Evolutionary conservation across 1,140 invertebrate species (phyloP), one percentile per base, ranked within the genome.

Genomic region (Monomorium pharaonis): DNA sequence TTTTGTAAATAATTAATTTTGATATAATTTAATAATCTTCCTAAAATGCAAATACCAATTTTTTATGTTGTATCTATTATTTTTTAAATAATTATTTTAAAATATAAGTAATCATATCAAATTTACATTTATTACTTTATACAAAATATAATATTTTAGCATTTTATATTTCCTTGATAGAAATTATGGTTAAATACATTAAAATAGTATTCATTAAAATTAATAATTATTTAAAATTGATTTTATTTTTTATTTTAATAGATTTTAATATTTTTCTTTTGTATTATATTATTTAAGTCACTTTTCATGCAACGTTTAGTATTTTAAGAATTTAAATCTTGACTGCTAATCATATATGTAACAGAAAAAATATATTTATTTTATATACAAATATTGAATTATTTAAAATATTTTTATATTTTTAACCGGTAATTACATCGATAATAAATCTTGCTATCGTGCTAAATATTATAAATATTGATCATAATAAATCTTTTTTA

Each of bases 391-490:
- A 69, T 67, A 67, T 9, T 51, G 2, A 51, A 30, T 47, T 49
- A 37, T 56, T 54, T 56, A 56, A 37, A n/a, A n/a, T n/a, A n/a
- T n/a, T n/a, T n/a, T n/a, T n/a, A n/a, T 56, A 37, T 54, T 74
- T 74, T 74, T 37, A 42, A 60, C 16, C 0, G 0, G 3, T 18
- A 42, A 16, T 67, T 44, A 12, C 60, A 42, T 24, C 2, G 44
- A n/a, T 7, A n/a, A 42, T 37, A 56, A 3, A 56, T 74, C 1
- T 37, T 16, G 18, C 37, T 74, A 72, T n/a, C 0, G 21, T n/a
- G 14, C 33, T 69, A 44, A 0, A 16, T 27, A 83, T 70, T 86
- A 70, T 86, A 81, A 75, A 54, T 58, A 49, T 74, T 21, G 47
- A 69, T 56, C 5, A 58, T 54, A 58, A 30, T 3, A 21, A 74